Evolutionary conservation across 2,888 invertebrate species (phyloP).

Genomic region (Machimus atricapillus): DNA sequence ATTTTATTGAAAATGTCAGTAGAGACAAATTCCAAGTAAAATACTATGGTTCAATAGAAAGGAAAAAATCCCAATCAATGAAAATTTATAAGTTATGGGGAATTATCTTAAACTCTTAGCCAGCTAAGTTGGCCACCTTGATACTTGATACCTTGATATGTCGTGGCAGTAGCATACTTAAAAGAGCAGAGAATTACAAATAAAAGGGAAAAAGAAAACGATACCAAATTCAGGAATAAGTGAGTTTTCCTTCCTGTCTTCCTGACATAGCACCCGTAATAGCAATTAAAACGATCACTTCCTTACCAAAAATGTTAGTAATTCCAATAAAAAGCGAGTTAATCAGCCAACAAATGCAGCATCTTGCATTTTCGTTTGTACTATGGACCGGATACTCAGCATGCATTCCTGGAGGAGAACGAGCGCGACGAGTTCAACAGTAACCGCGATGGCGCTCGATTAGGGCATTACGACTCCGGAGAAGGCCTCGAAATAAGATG

Average conservation of each 20-base stretch:
- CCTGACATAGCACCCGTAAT: neutral
- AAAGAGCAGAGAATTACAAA: neutral
- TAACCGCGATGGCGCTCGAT: neutral
- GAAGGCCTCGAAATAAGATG: neutral
- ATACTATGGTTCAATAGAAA: neutral
- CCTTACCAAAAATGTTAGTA: neutral
- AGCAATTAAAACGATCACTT: neutral
- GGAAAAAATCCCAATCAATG: neutral
- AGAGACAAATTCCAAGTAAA: neutral
- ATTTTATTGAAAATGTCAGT: neutral
- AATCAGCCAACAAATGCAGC: neutral
- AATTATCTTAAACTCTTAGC: neutral
- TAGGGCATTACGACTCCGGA: neutral
- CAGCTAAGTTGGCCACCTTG: neutral
- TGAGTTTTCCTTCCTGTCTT: neutral
- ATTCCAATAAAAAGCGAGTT: neutral
- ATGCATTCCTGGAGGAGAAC: slow-evolving; percentile 2
- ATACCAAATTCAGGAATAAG: neutral
- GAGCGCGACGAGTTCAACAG: neutral
- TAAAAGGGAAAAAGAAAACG: neutral
- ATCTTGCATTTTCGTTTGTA: neutral
- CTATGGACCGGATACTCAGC: neutral
- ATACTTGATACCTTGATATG: neutral
- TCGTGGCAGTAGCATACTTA: neutral
- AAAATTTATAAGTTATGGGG: neutral